These are phyloP conservation scores for Nyctereutes procyonoides DNA, from an alignment of 2,113 vertebrate species.

Conservation along the genomic window DNA sequence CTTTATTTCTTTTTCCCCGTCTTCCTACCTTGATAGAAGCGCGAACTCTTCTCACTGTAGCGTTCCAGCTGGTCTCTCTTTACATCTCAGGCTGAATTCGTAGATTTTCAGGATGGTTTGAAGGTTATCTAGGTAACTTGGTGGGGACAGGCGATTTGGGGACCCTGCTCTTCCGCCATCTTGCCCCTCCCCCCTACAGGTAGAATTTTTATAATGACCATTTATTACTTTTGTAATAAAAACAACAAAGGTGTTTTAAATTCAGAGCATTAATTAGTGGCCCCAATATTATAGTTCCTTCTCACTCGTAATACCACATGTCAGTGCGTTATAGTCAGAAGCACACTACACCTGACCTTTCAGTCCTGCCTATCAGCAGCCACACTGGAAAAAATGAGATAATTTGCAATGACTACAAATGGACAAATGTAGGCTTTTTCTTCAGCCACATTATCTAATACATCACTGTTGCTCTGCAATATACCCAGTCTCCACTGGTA, in stretches of 20 bases:
- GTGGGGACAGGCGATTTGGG: no score
- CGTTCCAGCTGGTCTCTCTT: no score
- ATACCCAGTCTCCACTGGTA: fast-evolving
- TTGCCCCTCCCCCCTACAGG: no score
- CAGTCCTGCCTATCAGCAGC: neutral
- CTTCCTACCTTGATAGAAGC: no score
- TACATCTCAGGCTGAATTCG: no score
- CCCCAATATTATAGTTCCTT: neutral
- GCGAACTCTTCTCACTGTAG: no score
- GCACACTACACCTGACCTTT: neutral
- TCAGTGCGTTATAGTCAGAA: neutral
- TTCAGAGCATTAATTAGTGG: neutral
- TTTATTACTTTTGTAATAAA: neutral
- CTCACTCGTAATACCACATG: neutral
- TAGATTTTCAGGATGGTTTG: no score
- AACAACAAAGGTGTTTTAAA: slow-evolving; percentile 44
- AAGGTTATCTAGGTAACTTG: no score
- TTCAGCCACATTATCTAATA: fast-evolving
- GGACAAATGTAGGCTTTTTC: no score
- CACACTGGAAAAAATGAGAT: neutral
- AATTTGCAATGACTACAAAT: neutral
- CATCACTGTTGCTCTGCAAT: fast-evolving
- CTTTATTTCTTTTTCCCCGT: no score
- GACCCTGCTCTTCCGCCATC: no score
- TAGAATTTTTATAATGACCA: neutral